A percentile compares a stretch with the other conserved stretches of the same genome.
Evolutionary conservation across 2,113 vertebrate genomes (phyloP).

Genomic region (Atractosteus spatula): DNA sequence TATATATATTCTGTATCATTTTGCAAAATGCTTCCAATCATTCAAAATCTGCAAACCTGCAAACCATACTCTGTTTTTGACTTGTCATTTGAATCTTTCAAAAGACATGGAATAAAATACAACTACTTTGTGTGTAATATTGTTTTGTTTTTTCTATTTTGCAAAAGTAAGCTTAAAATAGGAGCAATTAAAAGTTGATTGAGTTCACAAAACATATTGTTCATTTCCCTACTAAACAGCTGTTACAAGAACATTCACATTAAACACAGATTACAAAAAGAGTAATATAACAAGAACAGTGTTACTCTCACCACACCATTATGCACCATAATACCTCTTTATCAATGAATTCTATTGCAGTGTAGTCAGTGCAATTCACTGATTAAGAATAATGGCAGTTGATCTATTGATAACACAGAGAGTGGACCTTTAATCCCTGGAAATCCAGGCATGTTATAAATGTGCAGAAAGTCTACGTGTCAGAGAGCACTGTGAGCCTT

Average conservation of each 20-base stretch:
- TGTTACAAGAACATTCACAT: neutral
- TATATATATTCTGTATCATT: neutral
- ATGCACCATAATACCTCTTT: constrained; percentile 5
- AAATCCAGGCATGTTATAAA: constrained; percentile 38
- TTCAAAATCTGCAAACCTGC: no score
- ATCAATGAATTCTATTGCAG: constrained; percentile 10
- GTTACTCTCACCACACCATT: neutral
- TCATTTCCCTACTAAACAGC: neutral
- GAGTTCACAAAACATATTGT: no score
- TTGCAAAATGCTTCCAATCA: no score
- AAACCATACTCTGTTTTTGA: no score
- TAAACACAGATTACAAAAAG: neutral
- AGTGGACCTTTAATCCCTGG: constrained; percentile 54
- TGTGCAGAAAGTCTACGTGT: constrained; percentile 44
- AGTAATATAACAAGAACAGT: neutral
- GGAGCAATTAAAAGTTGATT: no score
- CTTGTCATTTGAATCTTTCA: no score
- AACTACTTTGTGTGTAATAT: no score
- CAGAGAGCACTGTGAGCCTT: constrained; percentile 25
- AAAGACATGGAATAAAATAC: no score
- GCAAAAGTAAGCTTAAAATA: no score
- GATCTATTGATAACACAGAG: constrained; percentile 47
- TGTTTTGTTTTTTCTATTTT: no score
- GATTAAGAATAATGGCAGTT: constrained; percentile 45
- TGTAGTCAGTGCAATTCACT: constrained; percentile 42